These are phyloP conservation scores for Bradynema listronoti DNA, from an alignment of 1,140 invertebrate species.

Conservation along the genomic window DNA sequence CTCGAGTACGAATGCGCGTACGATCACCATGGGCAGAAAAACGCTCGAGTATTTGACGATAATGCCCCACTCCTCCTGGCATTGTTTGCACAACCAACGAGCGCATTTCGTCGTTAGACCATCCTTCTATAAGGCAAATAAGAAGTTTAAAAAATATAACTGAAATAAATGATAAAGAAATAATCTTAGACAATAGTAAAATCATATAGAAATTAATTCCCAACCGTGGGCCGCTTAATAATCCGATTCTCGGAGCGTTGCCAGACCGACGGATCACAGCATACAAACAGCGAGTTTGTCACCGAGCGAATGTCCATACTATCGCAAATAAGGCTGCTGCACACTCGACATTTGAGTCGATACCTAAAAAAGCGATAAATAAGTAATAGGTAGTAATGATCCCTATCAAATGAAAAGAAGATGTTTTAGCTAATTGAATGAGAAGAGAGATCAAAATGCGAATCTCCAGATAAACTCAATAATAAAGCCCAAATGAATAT, in stretches of 20 bases:
- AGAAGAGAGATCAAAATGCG: background rate
- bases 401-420: background rate
- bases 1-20: conserved; percentile 15
- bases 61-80: conserved; percentile 20
- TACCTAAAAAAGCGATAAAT: conserved; percentile 7
- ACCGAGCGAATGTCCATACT: conserved; percentile 24
- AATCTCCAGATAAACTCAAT: background rate
- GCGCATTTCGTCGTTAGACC: conserved; percentile 29
- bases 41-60: conserved; percentile 31
- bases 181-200: background rate
- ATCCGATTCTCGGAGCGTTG: conserved; percentile 11
- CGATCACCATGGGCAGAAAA: conserved; percentile 20
- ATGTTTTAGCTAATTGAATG: background rate
- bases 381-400: conserved; percentile 4
- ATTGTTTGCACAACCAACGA: conserved; percentile 15
- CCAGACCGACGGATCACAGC: conserved; percentile 22
- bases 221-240: conserved; percentile 13
- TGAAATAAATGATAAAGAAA: background rate
- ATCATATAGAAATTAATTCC: background rate
- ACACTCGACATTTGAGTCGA: conserved; percentile 14
- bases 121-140: conserved; percentile 18
- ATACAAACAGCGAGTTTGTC: conserved; percentile 19
- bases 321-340: conserved; percentile 19
- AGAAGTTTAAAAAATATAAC: background rate
- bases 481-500: background rate